A percentile compares a stretch with the other conserved stretches of the same genome.
Evolutionary conservation across 2,888 invertebrate genomes (phyloP).

Genomic region (Tenthredo livida): DNA sequence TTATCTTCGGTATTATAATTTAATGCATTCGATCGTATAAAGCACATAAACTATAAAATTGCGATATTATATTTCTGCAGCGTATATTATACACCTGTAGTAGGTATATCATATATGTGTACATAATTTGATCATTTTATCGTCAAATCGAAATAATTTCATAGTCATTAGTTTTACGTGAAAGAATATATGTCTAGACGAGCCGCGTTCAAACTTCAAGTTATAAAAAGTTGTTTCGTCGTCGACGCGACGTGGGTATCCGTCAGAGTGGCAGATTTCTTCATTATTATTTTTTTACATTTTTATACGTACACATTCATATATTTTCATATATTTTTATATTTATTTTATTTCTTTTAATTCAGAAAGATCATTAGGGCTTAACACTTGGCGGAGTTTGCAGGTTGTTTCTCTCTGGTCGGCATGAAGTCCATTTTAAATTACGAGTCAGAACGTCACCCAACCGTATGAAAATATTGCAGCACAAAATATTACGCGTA

Average conservation of each 20-base stretch:
- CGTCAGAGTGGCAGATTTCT: background rate
- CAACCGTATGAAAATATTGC: background rate
- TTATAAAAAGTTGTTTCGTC: background rate
- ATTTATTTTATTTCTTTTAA: constrained; percentile 17
- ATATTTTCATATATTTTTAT: background rate
- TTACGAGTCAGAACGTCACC: constrained; percentile 33
- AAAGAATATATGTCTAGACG: background rate
- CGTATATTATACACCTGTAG: background rate
- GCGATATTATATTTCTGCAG: constrained; percentile 1
- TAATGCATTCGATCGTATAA: background rate
- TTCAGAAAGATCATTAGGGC: constrained; percentile 41
- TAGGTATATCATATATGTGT: background rate
- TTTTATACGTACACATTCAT: background rate
- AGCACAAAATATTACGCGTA: background rate
- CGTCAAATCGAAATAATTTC: background rate
- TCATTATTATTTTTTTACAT: background rate
- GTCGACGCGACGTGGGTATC: background rate
- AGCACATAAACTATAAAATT: background rate
- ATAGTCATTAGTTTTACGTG: background rate
- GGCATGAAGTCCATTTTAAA: constrained; percentile 23
- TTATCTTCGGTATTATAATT: background rate
- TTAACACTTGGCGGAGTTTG: constrained; percentile 36
- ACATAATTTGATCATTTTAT: background rate
- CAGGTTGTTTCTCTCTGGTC: constrained; percentile 39
- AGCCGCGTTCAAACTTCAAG: background rate